A percentile compares a stretch with the other conserved stretches of the same genome.
phyloP scores from a whole-genome alignment of 2,797 vertebrate species.

The Syndactyla subalaris region DNA sequence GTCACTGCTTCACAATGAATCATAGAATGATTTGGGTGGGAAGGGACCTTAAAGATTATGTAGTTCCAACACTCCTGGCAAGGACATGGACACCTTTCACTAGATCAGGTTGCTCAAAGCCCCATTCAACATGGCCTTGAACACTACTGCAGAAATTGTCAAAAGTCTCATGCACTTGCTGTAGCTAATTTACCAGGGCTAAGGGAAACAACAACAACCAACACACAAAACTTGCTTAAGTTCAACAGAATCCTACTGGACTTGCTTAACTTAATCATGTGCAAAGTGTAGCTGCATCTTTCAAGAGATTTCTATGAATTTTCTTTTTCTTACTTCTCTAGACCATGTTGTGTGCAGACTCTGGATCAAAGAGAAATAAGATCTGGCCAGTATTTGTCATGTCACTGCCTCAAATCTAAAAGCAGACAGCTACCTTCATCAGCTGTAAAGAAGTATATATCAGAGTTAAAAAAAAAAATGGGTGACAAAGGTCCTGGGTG shows the following conservation, averaged over 20 bases:
- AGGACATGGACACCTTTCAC: neutral
- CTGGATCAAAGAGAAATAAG: neutral
- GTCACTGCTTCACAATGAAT: neutral
- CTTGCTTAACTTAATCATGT: neutral
- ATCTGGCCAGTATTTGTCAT: neutral
- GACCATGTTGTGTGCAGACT: neutral
- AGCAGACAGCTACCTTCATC: neutral
- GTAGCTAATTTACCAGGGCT: neutral
- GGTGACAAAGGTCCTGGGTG: neutral
- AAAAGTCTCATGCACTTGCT: neutral
- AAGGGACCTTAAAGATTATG: neutral
- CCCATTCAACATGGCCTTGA: neutral
- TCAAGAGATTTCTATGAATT: neutral
- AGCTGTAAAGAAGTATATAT: neutral
- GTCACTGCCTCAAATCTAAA: neutral
- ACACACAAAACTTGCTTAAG: neutral
- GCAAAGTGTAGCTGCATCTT: neutral
- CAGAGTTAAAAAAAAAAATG: neutral
- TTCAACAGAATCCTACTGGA: neutral
- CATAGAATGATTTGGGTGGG: neutral
- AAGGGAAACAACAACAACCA: neutral
- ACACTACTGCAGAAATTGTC: neutral
- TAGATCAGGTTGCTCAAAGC: neutral
- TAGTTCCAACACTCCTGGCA: too few relatives aligned
- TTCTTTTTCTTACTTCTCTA: neutral